A percentile compares a stretch with the other conserved stretches of the same genome.
These are phyloP conservation scores for Melieria crassipennis DNA, from an alignment of 2,888 invertebrate species.

Conservation along the genomic window DNA sequence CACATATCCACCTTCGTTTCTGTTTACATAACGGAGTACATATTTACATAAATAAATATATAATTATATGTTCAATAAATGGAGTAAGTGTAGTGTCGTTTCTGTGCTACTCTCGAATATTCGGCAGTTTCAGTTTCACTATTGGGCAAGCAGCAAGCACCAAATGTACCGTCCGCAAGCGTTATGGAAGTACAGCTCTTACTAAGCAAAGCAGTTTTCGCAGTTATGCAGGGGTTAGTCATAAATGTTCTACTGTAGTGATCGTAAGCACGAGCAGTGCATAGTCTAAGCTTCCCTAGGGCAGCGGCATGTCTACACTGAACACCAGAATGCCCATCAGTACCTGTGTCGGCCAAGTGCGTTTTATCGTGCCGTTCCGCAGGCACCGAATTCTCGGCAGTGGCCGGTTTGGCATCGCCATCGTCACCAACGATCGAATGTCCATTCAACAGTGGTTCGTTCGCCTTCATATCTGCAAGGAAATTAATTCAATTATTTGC, in stretches of 20 bases:
- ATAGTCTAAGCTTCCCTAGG: conserved; percentile 29
- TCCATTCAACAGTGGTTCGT: conserved; percentile 50
- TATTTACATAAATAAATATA: conserved; percentile 3
- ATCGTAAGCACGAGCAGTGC: conserved; percentile 46
- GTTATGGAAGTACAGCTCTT: conserved; percentile 48
- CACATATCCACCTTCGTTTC: too few species aligned
- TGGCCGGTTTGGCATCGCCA: conserved; percentile 24
- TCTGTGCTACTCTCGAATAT: conserved; percentile 40
- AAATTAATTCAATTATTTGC: not conserved
- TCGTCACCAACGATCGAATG: conserved; percentile 38
- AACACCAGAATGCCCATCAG: conserved; percentile 43
- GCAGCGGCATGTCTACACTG: conserved; percentile 39
- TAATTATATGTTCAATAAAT: conserved; percentile 49
- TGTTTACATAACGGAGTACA: not conserved
- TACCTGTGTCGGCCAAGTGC: conserved; percentile 54
- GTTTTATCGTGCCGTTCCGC: conserved; percentile 5
- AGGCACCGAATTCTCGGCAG: conserved; percentile 18
- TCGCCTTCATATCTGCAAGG: conserved; percentile 41
- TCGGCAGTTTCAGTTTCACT: conserved; percentile 29
- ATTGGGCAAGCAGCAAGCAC: conserved; percentile 37
- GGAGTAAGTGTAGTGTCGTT: conserved; percentile 61
- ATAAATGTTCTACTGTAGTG: conserved; percentile 45
- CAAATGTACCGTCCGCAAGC: conserved; percentile 35
- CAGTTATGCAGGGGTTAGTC: conserved; percentile 48
- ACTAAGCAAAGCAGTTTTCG: conserved; percentile 54